Percentiles rank a stretch among this genome's conserved stretches.
phyloP scores from a whole-genome alignment of 2,888 invertebrate species.

The Heliconius aoede region DNA sequence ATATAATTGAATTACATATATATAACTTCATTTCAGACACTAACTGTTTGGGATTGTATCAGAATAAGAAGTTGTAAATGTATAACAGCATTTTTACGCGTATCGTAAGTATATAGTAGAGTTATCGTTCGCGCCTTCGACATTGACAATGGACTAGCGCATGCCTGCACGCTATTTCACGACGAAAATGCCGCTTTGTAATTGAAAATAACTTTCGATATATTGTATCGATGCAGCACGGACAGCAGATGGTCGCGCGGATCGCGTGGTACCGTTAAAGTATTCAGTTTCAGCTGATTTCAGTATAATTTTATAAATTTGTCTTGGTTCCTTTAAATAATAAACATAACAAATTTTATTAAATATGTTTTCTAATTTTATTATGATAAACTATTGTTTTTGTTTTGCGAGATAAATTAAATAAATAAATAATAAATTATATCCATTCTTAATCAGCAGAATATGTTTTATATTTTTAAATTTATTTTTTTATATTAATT shows the following conservation, averaged over 20 bases:
- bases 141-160: slow-evolving; percentile 75
- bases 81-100: slow-evolving; percentile 11
- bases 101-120: slow-evolving; percentile 31
- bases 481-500: too few relatives aligned
- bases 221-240: slow-evolving; percentile 50
- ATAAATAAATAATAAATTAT: too few relatives aligned
- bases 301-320: too few relatives aligned
- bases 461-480: too few relatives aligned
- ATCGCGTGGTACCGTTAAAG: slow-evolving; percentile 54
- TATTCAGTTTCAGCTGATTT: slow-evolving; percentile 32
- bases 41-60: not conserved
- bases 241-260: slow-evolving; percentile 27
- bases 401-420: too few relatives aligned
- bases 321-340: too few relatives aligned
- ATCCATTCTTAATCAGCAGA: too few relatives aligned
- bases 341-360: too few relatives aligned
- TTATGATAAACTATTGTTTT: too few relatives aligned
- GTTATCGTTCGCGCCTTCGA: slow-evolving; percentile 48
- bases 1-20: not conserved
- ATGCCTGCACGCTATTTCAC: slow-evolving; percentile 66
- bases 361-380: too few relatives aligned
- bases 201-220: slow-evolving; percentile 75
- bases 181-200: slow-evolving; percentile 66
- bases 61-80: not conserved
- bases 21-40: not conserved